phyloP scores from a whole-genome alignment of 1,140 invertebrate species.

The Drosophila pachea region DNA sequence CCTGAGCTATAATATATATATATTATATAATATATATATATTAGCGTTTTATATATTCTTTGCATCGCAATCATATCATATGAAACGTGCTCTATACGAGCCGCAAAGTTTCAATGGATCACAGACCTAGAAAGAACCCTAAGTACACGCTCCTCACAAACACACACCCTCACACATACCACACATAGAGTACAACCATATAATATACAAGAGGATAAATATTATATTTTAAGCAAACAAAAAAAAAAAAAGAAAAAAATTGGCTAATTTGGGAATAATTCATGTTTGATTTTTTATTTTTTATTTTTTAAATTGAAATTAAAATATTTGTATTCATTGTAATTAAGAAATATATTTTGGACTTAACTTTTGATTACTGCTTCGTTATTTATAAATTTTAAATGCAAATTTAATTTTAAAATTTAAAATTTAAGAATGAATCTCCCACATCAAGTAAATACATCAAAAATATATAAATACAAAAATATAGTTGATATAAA shows the following conservation, averaged over 20 bases:
- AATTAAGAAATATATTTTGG: too few species aligned
- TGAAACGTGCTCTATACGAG: slow-evolving; percentile 10
- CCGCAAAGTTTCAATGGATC: slow-evolving; percentile 1
- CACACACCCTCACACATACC: slow-evolving; percentile 5
- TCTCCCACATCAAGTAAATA: neutral
- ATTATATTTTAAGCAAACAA: neutral
- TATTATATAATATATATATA: slow-evolving; percentile 47
- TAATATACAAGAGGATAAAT: slow-evolving; percentile 11
- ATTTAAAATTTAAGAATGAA: neutral
- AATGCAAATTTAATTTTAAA: neutral
- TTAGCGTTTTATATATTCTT: slow-evolving; percentile 43
- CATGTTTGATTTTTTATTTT: too few species aligned
- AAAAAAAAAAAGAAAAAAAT: slow-evolving; percentile 3
- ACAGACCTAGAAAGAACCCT: slow-evolving; percentile 36
- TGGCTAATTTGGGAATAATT: too few species aligned
- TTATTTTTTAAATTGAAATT: too few species aligned
- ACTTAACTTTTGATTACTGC: too few species aligned
- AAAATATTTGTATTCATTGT: too few species aligned
- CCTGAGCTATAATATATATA: slow-evolving; percentile 58
- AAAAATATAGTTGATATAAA: slow-evolving; percentile 23
- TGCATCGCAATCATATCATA: slow-evolving; percentile 63
- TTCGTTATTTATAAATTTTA: neutral
- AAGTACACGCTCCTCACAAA: slow-evolving; percentile 33
- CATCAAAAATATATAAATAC: neutral
- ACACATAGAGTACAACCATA: slow-evolving; percentile 62